These are phyloP conservation scores for Aporophyla lueneburgensis DNA, from an alignment of 2,888 invertebrate genomes.

Conservation along the genomic window DNA sequence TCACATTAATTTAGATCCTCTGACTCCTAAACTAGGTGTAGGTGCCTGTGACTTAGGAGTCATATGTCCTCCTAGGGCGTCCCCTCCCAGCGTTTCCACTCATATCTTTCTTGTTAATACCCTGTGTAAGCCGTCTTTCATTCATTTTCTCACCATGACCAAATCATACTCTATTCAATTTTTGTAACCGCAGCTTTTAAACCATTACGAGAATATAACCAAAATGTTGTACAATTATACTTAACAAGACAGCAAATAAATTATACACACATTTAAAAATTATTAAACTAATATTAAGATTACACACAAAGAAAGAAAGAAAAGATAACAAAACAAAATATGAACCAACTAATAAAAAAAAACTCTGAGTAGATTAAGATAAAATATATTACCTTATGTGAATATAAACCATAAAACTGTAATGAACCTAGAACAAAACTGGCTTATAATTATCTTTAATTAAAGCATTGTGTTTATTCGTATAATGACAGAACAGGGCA, in stretches of 20 bases:
- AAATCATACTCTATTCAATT: no score
- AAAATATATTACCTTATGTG: background rate
- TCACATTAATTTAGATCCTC: no score
- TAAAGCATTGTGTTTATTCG: slow-evolving; percentile 35
- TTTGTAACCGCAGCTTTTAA: no score
- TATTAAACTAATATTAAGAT: background rate
- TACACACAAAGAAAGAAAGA: background rate
- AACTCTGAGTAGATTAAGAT: background rate
- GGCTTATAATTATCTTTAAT: slow-evolving; percentile 38
- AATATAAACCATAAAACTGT: slow-evolving; percentile 11
- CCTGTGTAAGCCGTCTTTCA: no score
- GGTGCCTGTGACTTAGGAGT: no score
- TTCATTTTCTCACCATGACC: no score
- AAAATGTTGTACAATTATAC: background rate
- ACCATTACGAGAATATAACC: background rate
- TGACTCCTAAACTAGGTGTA: no score
- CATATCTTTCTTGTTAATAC: no score
- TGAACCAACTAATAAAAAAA: background rate
- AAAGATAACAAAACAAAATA: slow-evolving; percentile 15
- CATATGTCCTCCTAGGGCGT: no score
- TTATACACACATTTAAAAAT: background rate
- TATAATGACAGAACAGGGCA: slow-evolving; percentile 26
- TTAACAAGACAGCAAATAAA: background rate
- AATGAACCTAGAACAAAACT: background rate
- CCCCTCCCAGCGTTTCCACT: no score